These are phyloP conservation scores for Probaryconus sp. DNA, from an alignment of 1,140 invertebrate species.

Conservation along the genomic window DNA sequence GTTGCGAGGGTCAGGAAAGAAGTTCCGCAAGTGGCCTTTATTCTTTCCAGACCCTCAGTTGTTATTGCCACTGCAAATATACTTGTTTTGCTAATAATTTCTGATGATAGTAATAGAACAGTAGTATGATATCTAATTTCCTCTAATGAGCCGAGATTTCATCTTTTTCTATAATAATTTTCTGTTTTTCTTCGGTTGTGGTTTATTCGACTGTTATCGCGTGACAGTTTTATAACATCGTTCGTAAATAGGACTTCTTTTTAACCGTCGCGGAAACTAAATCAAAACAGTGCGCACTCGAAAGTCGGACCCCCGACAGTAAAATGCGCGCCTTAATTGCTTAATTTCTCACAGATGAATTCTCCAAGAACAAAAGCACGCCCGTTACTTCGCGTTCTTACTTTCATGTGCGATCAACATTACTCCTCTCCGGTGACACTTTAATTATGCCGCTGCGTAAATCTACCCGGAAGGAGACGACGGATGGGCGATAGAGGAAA, in stretches of 20 bases:
- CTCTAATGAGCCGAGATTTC: slow-evolving; percentile 42
- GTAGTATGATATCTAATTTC: slow-evolving; percentile 34
- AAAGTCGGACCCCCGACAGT: slow-evolving; percentile 68
- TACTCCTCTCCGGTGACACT: slow-evolving; percentile 71
- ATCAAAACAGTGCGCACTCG: slow-evolving; percentile 63
- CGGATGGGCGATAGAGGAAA: slow-evolving; percentile 60
- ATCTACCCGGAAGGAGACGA: slow-evolving; percentile 67
- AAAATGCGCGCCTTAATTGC: slow-evolving; percentile 75
- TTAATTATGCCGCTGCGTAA: slow-evolving; percentile 76
- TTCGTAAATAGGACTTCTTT: slow-evolving; percentile 53
- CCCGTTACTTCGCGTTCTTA: slow-evolving; percentile 73
- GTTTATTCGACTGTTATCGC: slow-evolving; percentile 46
- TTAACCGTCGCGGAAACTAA: slow-evolving; percentile 58
- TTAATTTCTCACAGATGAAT: slow-evolving; percentile 76
- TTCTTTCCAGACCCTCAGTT: no score
- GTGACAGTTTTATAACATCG: slow-evolving; percentile 53
- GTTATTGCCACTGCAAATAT: no score
- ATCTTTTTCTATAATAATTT: slow-evolving; percentile 40
- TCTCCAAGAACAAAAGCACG: slow-evolving; percentile 70
- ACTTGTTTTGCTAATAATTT: slow-evolving; percentile 41
- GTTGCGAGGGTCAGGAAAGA: no score
- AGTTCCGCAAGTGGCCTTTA: no score
- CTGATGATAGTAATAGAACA: slow-evolving; percentile 31
- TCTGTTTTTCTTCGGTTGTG: slow-evolving; percentile 27
- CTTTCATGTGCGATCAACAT: slow-evolving; percentile 72